phyloP scores from a whole-genome alignment of 2,113 vertebrate genomes.

The Callorhinus ursinus region DNA sequence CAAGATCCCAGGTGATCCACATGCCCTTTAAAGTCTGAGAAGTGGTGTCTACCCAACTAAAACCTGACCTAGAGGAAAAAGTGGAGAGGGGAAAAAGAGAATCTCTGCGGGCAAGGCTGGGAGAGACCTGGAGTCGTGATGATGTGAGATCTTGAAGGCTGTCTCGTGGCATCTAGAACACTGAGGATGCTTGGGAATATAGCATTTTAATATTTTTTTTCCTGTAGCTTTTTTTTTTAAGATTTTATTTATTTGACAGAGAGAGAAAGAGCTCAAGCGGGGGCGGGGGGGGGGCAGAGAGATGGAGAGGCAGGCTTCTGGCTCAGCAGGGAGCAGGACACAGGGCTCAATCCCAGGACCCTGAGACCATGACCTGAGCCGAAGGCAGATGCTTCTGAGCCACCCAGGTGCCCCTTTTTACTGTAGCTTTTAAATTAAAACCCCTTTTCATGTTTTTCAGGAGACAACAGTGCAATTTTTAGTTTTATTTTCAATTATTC shows the following conservation, averaged over 20 bases:
- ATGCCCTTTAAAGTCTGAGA: not conserved
- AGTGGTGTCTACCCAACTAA: not conserved
- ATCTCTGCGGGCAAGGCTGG: not conserved
- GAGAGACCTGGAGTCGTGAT: not conserved
- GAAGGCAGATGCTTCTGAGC: too few species aligned
- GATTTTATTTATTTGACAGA: too few species aligned
- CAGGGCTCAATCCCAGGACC: too few species aligned
- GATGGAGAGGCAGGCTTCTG: too few species aligned
- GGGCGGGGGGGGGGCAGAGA: too few species aligned
- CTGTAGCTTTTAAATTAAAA: not conserved
- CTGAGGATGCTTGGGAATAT: not conserved
- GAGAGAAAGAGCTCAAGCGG: too few species aligned
- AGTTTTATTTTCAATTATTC: slow-evolving; percentile 43
- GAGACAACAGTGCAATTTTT: not conserved
- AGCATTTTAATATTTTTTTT: not conserved
- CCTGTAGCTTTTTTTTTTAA: not conserved
- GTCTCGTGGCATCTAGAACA: not conserved
- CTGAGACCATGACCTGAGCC: too few species aligned
- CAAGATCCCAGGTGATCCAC: not conserved
- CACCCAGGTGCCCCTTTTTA: too few species aligned
- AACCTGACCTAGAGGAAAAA: not conserved
- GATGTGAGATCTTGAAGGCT: not conserved
- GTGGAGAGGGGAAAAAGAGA: not conserved
- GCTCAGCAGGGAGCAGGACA: too few species aligned
- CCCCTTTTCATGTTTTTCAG: not conserved